These are phyloP conservation scores for Dascyllus trimaculatus DNA, from an alignment of 2,113 vertebrate species.

Conservation along the genomic window DNA sequence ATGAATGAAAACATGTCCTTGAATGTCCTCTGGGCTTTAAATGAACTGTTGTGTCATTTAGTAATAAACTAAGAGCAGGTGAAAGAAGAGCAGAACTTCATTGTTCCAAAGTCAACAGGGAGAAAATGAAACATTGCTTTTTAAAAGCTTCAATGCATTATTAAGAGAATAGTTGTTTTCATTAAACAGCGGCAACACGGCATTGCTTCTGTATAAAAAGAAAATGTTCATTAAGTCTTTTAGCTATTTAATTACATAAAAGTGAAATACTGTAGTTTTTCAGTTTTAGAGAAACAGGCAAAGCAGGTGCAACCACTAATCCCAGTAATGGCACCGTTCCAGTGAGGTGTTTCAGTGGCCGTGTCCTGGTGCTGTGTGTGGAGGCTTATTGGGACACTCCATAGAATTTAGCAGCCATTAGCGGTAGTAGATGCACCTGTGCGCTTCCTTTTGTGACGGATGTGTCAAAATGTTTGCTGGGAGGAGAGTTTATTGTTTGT, in stretches of 20 bases:
- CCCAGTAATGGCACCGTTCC: background rate
- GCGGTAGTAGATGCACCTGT: conserved; percentile 7
- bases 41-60: too few relatives aligned
- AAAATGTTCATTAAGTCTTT: conserved; percentile 1
- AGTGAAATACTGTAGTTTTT: background rate
- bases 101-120: too few relatives aligned
- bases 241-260: background rate
- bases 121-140: too few relatives aligned
- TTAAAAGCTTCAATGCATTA: too few relatives aligned
- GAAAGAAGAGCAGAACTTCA: too few relatives aligned
- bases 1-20: too few relatives aligned
- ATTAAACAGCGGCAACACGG: background rate
- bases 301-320: conserved; percentile 4
- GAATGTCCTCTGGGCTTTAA: too few relatives aligned
- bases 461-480: background rate
- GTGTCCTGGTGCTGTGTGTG: background rate
- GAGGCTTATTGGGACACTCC: background rate
- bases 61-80: too few relatives aligned
- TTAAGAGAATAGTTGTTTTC: background rate
- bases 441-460: background rate
- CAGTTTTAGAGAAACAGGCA: background rate
- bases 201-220: conserved; percentile 20
- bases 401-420: background rate
- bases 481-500: background rate
- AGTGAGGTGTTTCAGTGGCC: background rate